phyloP scores from a whole-genome alignment of 1,140 invertebrate species.

The Neotoxoptera formosana region DNA sequence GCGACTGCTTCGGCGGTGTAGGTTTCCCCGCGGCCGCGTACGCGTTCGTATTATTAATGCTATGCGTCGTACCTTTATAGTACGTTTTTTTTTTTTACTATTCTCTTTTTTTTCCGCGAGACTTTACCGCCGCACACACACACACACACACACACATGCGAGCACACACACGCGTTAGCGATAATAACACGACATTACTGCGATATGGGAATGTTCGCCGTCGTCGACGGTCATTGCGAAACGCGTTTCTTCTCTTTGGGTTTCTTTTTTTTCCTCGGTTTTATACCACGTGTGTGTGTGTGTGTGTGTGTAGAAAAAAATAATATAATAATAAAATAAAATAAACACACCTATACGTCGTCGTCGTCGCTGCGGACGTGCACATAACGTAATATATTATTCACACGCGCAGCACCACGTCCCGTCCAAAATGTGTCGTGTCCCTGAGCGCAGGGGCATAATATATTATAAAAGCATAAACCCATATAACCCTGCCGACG shows the following conservation, averaged over 20 bases:
- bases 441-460: too few relatives aligned
- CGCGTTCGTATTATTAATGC: not conserved
- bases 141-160: not conserved
- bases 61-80: not conserved
- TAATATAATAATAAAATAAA: not conserved
- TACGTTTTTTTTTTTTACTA: not conserved
- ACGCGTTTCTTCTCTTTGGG: not conserved
- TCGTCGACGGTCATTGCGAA: not conserved
- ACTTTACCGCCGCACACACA: not conserved
- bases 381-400: not conserved
- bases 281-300: not conserved
- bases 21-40: not conserved
- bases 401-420: too few relatives aligned
- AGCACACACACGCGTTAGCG: not conserved
- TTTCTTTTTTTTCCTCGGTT: not conserved
- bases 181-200: constrained; percentile 4
- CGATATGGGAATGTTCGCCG: not conserved
- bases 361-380: not conserved
- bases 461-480: too few relatives aligned
- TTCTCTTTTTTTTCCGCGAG: not conserved
- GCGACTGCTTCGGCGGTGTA: not conserved
- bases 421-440: not conserved
- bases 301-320: not conserved
- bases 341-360: not conserved
- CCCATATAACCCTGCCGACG: too few relatives aligned